Conservation (phyloP, 30 jellyfish, hydroid and myxozoan species). For the Chrysaora quinquecirrha region DNA sequence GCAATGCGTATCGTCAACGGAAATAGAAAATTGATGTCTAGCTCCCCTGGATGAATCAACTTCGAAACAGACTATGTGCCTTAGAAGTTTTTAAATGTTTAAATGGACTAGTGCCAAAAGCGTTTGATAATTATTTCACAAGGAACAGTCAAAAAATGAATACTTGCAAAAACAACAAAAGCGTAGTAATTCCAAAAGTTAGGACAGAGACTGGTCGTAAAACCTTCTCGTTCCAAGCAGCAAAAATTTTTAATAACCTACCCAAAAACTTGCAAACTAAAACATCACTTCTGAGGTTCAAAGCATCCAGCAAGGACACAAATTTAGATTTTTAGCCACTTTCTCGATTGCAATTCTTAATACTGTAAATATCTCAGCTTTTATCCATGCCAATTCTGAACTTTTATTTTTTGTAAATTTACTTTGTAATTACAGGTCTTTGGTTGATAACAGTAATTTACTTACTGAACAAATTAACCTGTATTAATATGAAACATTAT, state of each 20-base stretch:
- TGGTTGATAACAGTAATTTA: too few species aligned
- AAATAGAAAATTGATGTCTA: too few species aligned
- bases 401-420: background rate
- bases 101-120: slow-evolving; percentile 31
- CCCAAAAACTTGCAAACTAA: slow-evolving; percentile 39
- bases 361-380: slow-evolving; percentile 27
- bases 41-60: slow-evolving; percentile 20
- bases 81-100: slow-evolving; percentile 55
- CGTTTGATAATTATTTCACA: slow-evolving; percentile 20
- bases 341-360: slow-evolving; percentile 10
- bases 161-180: slow-evolving; percentile 24
- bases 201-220: slow-evolving; percentile 48
- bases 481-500: background rate
- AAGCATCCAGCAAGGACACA: slow-evolving; percentile 45
- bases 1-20: too few species aligned
- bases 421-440: background rate
- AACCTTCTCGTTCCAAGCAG: slow-evolving; percentile 47
- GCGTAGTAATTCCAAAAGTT: slow-evolving; percentile 25
- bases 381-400: slow-evolving; percentile 7
- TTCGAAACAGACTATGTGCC: slow-evolving; percentile 59
- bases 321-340: slow-evolving; percentile 35
- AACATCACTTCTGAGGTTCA: slow-evolving; percentile 41
- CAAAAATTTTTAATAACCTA: slow-evolving; percentile 32
- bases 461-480: background rate
- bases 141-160: slow-evolving; percentile 33